phyloP scores from a whole-genome alignment of 1,140 invertebrate genomes.

The Megalopta genalis region DNA sequence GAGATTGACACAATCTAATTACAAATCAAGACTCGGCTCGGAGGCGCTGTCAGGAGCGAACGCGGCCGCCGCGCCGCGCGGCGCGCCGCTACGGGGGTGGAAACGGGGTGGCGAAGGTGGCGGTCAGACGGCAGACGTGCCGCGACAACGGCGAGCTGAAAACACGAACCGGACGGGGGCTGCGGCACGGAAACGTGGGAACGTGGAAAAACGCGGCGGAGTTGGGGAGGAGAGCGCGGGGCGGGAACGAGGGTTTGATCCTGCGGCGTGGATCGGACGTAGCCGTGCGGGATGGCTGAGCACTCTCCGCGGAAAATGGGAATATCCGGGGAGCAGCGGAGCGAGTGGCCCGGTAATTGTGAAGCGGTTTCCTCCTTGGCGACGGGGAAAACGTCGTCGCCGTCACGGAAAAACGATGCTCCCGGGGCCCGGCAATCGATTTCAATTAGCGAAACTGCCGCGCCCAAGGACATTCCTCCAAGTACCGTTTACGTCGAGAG shows the following conservation, averaged over 20 bases:
- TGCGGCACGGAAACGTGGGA: too few species aligned
- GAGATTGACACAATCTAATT: too few species aligned
- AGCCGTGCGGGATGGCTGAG: conserved; percentile 6
- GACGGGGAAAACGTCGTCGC: not conserved
- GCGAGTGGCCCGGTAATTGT: conserved; percentile 55
- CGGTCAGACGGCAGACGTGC: not conserved
- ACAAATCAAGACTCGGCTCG: not conserved
- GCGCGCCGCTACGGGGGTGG: not conserved
- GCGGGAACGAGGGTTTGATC: not conserved
- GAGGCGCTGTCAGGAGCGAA: not conserved
- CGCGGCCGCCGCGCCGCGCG: not conserved
- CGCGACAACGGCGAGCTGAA: not conserved
- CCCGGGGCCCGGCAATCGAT: conserved; percentile 57
- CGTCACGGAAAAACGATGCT: conserved; percentile 51
- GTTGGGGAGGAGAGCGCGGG: too few species aligned
- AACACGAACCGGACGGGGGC: not conserved
- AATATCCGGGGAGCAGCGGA: conserved; percentile 57
- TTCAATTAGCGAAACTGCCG: conserved; percentile 68
- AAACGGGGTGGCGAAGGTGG: too few species aligned
- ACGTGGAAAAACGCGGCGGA: too few species aligned
- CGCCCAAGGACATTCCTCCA: conserved; percentile 58
- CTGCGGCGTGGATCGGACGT: conserved; percentile 35
- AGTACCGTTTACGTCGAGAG: conserved; percentile 55
- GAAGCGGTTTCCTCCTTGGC: conserved; percentile 36
- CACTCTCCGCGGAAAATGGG: conserved; percentile 56